Conservation (phyloP, 2,888 invertebrate genomes). For the Troides oblongomaculatus region DNA sequence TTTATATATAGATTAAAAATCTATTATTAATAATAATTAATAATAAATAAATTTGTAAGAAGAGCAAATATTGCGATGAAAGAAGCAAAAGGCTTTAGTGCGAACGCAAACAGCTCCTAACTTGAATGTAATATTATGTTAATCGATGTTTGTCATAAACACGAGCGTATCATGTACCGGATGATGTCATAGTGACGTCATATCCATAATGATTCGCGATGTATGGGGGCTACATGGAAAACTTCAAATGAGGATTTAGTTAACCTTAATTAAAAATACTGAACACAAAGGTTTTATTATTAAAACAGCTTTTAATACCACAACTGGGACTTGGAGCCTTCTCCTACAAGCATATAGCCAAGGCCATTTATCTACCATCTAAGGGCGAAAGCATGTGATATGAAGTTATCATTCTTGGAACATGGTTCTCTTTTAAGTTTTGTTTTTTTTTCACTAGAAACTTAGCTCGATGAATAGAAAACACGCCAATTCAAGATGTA, state of each 20-base stretch:
- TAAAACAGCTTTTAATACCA: background rate
- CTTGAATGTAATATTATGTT: background rate
- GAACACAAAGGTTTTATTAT: background rate
- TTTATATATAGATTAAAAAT: no score
- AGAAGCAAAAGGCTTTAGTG: background rate
- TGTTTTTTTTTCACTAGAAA: no score
- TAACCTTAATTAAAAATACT: background rate
- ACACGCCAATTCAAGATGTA: no score
- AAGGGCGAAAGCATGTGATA: no score
- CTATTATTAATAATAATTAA: no score
- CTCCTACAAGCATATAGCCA: background rate
- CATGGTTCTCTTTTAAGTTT: no score
- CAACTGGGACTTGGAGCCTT: no score
- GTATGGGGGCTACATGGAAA: constrained; percentile 8
- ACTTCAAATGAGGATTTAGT: background rate
- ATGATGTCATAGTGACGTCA: constrained; percentile 26
- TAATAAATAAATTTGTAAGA: background rate
- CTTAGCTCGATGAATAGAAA: no score
- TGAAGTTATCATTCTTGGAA: no score
- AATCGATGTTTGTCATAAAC: constrained; percentile 13
- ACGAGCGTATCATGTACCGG: background rate
- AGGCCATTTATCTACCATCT: background rate
- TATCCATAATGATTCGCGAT: background rate
- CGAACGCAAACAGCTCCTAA: background rate
- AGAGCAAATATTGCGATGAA: background rate